Evolutionary conservation across 2,888 invertebrate species (phyloP).

Genomic region (Parascotia fuliginaria): DNA sequence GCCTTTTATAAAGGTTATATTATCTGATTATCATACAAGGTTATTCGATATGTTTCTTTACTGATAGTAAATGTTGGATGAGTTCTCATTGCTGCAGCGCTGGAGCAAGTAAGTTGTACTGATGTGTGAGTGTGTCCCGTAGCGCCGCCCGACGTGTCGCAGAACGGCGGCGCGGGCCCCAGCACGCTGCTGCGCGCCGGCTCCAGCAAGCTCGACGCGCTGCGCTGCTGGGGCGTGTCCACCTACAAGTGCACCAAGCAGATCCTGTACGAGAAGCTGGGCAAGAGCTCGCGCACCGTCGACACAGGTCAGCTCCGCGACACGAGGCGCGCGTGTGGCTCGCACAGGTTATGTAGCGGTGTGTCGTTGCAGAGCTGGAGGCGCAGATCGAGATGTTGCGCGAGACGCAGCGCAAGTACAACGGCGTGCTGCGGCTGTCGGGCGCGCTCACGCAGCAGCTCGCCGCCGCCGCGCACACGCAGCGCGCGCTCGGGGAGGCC

Average conservation of each 20-base stretch:
- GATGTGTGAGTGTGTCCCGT: not conserved
- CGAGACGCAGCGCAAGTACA: conserved; percentile 97
- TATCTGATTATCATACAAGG: too few species aligned
- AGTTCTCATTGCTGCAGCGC: too few species aligned
- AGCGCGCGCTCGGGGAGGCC: conserved; percentile 95
- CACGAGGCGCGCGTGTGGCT: too few species aligned
- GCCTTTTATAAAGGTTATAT: too few species aligned
- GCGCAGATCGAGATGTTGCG: conserved; percentile 96
- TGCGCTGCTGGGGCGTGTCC: conserved; percentile 98
- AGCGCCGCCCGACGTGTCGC: conserved; percentile 86
- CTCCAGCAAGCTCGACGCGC: conserved; percentile 95
- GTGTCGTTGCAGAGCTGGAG: conserved; percentile 90
- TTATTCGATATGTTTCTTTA: too few species aligned
- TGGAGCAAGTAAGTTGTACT: not conserved
- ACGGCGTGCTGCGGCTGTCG: conserved; percentile 94
- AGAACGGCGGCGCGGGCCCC: conserved; percentile 86
- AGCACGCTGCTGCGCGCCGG: conserved; percentile 87
- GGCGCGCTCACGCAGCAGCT: conserved; percentile 93
- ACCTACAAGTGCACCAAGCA: conserved; percentile 99
- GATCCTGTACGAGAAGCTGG: conserved; percentile 97
- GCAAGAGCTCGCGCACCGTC: conserved; percentile 96
- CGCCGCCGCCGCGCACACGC: conserved; percentile 89
- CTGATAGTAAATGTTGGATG: too few species aligned
- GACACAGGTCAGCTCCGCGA: conserved; percentile 88
- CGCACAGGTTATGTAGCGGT: too few species aligned